phyloP scores from a whole-genome alignment of 2,113 vertebrate genomes.

The Daubentonia madagascariensis region DNA sequence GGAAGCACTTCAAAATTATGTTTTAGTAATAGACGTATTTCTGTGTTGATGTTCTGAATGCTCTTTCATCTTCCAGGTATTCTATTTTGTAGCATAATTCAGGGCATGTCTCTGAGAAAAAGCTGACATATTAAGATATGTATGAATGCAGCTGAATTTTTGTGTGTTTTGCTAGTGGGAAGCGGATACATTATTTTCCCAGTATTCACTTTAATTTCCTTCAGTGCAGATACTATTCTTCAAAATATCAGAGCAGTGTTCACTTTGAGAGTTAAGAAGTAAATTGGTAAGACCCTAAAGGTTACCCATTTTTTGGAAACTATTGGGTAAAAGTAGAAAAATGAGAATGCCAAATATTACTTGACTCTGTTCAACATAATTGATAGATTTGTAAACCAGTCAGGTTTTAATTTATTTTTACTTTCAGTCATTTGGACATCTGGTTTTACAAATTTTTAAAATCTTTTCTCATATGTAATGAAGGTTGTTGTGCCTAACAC shows the following conservation, averaged over 20 bases:
- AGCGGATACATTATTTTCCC: constrained; percentile 36
- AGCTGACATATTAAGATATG: constrained; percentile 52
- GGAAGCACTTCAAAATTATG: not conserved
- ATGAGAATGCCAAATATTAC: not conserved
- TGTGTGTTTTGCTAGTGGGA: constrained; percentile 25
- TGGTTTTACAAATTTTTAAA: constrained; percentile 31
- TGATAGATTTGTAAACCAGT: constrained; percentile 19
- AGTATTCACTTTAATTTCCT: constrained; percentile 33
- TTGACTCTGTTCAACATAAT: constrained; percentile 24
- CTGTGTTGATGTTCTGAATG: constrained; percentile 27
- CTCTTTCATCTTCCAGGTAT: constrained; percentile 30
- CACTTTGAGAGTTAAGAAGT: constrained; percentile 27
- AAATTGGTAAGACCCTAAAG: not conserved
- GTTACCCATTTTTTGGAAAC: not conserved
- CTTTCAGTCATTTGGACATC: not conserved
- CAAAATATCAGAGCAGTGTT: constrained; percentile 9
- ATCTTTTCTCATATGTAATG: not conserved
- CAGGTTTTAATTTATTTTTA: constrained; percentile 56
- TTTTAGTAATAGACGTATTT: constrained; percentile 33
- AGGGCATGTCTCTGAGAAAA: constrained; percentile 4
- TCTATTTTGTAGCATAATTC: constrained; percentile 34
- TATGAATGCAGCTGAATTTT: constrained; percentile 25
- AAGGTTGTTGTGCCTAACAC: constrained; percentile 13
- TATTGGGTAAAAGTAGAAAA: not conserved
- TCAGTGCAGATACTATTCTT: not conserved